phyloP scores from a whole-genome alignment of 1,140 invertebrate species.

The Ceratoteleas bidentatus region DNA sequence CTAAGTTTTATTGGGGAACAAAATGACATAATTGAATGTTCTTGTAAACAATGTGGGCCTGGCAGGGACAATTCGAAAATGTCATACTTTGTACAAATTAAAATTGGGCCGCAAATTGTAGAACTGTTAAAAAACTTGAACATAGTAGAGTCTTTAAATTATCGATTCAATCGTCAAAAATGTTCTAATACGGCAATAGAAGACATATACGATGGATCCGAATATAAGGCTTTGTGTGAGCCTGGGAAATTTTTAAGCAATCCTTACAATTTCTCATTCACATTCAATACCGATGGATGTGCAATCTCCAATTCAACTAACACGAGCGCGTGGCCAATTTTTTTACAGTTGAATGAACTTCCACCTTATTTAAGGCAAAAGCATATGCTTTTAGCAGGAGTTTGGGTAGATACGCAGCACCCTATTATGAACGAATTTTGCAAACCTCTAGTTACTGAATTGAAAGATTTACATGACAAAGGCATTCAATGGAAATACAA shows the following conservation, averaged over 20 bases:
- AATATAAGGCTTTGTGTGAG: slow-evolving; percentile 19
- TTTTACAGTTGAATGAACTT: slow-evolving; percentile 11
- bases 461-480: not conserved
- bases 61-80: slow-evolving; percentile 6
- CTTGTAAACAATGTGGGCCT: slow-evolving; percentile 6
- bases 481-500: slow-evolving; percentile 4
- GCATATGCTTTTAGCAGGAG: slow-evolving; percentile 14
- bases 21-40: not conserved
- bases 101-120: not conserved
- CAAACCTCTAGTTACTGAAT: not conserved
- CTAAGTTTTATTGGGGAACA: not conserved
- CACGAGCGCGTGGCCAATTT: slow-evolving; percentile 7
- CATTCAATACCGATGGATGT: slow-evolving; percentile 29
- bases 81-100: slow-evolving; percentile 20
- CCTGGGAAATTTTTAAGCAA: slow-evolving; percentile 22
- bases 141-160: slow-evolving; percentile 2
- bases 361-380: slow-evolving; percentile 11
- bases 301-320: not conserved
- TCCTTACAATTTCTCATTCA: slow-evolving; percentile 24
- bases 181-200: not conserved
- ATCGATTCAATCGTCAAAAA: slow-evolving; percentile 18
- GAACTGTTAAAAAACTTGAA: slow-evolving; percentile 11
- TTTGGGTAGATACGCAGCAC: not conserved
- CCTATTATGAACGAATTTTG: slow-evolving; percentile 16
- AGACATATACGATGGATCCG: slow-evolving; percentile 9